Evolutionary conservation across 1,140 invertebrate species (phyloP).

Genomic region (Macrobrachium rosenbergii): DNA sequence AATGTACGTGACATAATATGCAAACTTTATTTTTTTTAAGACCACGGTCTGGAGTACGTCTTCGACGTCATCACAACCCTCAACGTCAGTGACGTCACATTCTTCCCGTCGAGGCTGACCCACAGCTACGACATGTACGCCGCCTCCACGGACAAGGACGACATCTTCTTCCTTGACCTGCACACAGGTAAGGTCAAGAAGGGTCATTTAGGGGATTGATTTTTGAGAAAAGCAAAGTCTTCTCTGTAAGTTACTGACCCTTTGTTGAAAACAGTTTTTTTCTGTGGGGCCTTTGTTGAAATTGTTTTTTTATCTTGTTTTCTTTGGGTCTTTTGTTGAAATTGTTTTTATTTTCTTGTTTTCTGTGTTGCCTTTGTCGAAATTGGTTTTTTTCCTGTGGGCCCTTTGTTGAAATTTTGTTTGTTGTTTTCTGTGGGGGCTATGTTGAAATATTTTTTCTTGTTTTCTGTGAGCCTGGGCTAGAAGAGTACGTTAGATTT

Average conservation of each 20-base stretch:
- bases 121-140: conserved; percentile 85
- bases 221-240: background rate
- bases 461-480: too few species aligned
- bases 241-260: background rate
- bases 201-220: background rate
- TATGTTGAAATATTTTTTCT: too few species aligned
- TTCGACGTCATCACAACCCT: conserved; percentile 85
- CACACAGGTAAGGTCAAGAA: conserved; percentile 75
- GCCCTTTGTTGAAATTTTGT: too few species aligned
- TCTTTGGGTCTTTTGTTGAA: too few species aligned
- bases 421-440: too few species aligned
- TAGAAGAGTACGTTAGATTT: too few species aligned
- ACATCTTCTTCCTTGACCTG: conserved; percentile 82
- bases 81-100: conserved; percentile 83
- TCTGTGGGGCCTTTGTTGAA: too few species aligned
- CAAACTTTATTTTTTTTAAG: conserved; percentile 68
- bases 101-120: conserved; percentile 82
- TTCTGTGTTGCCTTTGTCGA: too few species aligned
- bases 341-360: too few species aligned
- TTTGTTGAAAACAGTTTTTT: too few species aligned
- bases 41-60: conserved; percentile 78
- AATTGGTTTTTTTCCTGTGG: too few species aligned
- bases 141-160: conserved; percentile 81
- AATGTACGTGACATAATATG: background rate
- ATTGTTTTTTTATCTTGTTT: too few species aligned